Conservation (phyloP, 2,113 vertebrate genomes). For the Phaethon lepturus region DNA sequence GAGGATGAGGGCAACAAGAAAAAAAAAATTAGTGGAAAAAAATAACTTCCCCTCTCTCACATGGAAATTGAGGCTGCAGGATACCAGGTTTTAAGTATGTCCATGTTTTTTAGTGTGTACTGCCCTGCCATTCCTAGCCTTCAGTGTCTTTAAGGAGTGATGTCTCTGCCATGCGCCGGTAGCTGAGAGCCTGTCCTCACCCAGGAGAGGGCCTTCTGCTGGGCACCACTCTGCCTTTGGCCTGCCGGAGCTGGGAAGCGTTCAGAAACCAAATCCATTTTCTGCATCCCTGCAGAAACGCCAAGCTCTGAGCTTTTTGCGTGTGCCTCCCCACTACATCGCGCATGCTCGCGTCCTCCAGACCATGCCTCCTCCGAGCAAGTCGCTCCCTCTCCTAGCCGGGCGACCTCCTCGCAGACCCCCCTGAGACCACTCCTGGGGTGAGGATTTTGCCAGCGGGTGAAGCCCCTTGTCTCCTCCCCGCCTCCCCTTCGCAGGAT, state of each 20-base stretch:
- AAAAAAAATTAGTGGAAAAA: not conserved
- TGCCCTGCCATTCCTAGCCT: not conserved
- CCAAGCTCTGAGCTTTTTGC: not conserved
- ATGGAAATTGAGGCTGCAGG: not conserved
- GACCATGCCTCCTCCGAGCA: accelerated
- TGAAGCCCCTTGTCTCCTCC: not conserved
- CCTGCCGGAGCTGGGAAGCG: not conserved
- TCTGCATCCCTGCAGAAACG: not conserved
- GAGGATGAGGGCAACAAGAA: not conserved
- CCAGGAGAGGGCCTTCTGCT: not conserved
- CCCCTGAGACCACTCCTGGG: not conserved
- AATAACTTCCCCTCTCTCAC: not conserved
- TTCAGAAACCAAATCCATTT: not conserved
- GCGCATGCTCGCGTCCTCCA: accelerated
- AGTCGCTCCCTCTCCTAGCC: not conserved
- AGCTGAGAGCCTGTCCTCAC: not conserved
- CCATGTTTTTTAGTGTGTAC: not conserved
- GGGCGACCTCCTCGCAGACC: accelerated
- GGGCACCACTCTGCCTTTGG: not conserved
- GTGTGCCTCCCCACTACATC: accelerated
- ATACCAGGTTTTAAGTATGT: not conserved
- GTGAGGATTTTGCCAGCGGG: not conserved
- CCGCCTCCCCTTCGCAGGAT: not conserved
- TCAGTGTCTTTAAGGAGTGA: not conserved
- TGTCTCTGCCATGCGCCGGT: accelerated